These are phyloP conservation scores for Myrmophylax atrothorax DNA, from an alignment of 2,113 vertebrate species.

Conservation along the genomic window DNA sequence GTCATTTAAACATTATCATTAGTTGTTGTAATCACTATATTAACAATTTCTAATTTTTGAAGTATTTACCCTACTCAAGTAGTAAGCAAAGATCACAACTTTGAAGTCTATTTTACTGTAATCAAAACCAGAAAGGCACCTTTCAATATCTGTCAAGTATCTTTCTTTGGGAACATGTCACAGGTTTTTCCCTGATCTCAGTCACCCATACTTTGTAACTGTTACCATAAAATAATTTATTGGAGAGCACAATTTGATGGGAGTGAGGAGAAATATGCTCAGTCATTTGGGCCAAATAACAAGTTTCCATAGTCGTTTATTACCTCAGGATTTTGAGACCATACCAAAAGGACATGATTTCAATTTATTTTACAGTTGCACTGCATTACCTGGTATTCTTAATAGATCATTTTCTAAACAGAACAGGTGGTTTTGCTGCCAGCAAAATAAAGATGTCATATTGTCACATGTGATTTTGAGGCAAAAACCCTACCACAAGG, in stretches of 20 bases:
- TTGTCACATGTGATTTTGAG: slow-evolving; percentile 11
- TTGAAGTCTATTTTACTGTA: neutral
- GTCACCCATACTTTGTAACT: neutral
- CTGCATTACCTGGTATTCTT: neutral
- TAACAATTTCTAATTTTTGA: neutral
- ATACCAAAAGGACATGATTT: neutral
- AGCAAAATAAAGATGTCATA: neutral
- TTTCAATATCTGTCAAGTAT: neutral
- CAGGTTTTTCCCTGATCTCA: neutral
- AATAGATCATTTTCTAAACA: neutral
- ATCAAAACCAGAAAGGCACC: neutral
- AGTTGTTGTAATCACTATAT: neutral
- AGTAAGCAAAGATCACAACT: neutral
- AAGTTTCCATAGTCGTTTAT: neutral
- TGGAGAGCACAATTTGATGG: neutral
- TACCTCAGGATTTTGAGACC: neutral
- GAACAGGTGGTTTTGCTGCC: slow-evolving; percentile 5
- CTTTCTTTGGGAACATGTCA: neutral
- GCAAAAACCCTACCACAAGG: neutral
- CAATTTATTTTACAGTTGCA: neutral
- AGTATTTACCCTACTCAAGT: neutral
- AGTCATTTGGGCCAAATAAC: neutral
- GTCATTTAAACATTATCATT: neutral
- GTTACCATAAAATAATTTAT: neutral
- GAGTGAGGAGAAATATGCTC: neutral